These are phyloP conservation scores for Trididemnum miniatum DNA, from an alignment of 23 tunicate genomes.

Conservation along the genomic window DNA sequence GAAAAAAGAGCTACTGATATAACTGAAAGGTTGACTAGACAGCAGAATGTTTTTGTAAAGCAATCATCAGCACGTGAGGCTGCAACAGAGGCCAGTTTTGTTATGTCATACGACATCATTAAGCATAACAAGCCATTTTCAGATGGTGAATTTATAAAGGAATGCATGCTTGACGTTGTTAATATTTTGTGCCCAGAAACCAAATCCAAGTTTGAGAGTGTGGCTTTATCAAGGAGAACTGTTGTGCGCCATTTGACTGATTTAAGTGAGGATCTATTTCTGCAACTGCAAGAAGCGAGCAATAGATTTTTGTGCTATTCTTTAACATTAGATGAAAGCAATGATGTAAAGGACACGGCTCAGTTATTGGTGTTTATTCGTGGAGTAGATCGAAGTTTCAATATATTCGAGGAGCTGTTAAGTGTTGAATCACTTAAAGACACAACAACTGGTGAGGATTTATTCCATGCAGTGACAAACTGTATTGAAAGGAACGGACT, in stretches of 20 bases:
- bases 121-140: slow-evolving; percentile 43
- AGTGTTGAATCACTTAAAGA: slow-evolving; percentile 40
- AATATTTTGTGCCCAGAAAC: slow-evolving; percentile 32
- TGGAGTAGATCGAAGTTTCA: slow-evolving; percentile 40
- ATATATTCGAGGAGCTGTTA: slow-evolving; percentile 46
- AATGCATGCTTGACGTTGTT: slow-evolving; percentile 31
- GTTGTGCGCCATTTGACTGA: slow-evolving; percentile 26
- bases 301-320: slow-evolving; percentile 17
- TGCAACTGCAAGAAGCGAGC: slow-evolving; percentile 11
- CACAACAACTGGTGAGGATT: slow-evolving; percentile 56
- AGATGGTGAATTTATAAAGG: slow-evolving; percentile 49
- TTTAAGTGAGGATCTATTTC: slow-evolving; percentile 20
- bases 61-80: slow-evolving; percentile 1
- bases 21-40: slow-evolving; percentile 18
- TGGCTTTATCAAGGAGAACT: slow-evolving; percentile 41
- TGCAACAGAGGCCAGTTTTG: slow-evolving; percentile 34
- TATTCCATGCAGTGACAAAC: slow-evolving; percentile 12
- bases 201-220: slow-evolving; percentile 12
- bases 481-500: slow-evolving; percentile 24
- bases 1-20: slow-evolving; percentile 2
- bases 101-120: slow-evolving; percentile 31
- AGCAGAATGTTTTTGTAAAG: slow-evolving; percentile 32
- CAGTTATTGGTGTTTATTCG: slow-evolving; percentile 43
- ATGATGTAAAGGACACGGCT: slow-evolving; percentile 44
- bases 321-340: slow-evolving; percentile 48